These are phyloP conservation scores for Odiellus spinosus DNA, from an alignment of 2,888 invertebrate genomes.

Conservation along the genomic window DNA sequence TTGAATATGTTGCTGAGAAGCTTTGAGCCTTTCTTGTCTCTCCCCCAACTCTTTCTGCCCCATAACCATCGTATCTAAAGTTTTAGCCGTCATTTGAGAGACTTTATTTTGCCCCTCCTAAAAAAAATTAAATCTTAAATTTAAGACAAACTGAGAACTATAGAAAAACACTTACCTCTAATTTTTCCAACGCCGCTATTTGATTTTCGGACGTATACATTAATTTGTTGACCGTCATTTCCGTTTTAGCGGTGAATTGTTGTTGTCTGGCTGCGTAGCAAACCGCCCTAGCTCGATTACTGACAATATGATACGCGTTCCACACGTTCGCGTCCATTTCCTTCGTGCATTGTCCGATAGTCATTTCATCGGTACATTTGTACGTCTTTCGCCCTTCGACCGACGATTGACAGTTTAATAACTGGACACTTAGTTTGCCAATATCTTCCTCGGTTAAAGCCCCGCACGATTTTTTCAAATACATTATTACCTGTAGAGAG, in stretches of 20 bases:
- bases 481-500: slow-evolving; percentile 36
- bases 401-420: slow-evolving; percentile 49
- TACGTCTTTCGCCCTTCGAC: slow-evolving; percentile 43
- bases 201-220: slow-evolving; percentile 40
- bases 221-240: slow-evolving; percentile 46
- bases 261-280: slow-evolving; percentile 46
- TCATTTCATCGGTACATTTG: slow-evolving; percentile 45
- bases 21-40: slow-evolving; percentile 34
- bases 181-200: slow-evolving; percentile 32
- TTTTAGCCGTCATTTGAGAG: slow-evolving; percentile 32
- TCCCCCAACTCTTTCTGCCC: slow-evolving; percentile 36
- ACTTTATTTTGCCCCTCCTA: slow-evolving; percentile 36
- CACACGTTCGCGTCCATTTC: slow-evolving; percentile 48
- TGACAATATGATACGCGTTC: slow-evolving; percentile 52
- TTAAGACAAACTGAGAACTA: not conserved
- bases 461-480: slow-evolving; percentile 41
- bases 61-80: slow-evolving; percentile 31
- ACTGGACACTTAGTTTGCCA: slow-evolving; percentile 46
- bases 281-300: slow-evolving; percentile 48
- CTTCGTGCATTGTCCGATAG: slow-evolving; percentile 44
- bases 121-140: slow-evolving; percentile 6
- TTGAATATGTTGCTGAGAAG: slow-evolving; percentile 31
- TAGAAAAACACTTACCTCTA: slow-evolving; percentile 31
- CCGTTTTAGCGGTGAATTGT: slow-evolving; percentile 47
- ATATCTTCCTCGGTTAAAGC: slow-evolving; percentile 46